phyloP scores from a whole-genome alignment of 2,113 vertebrate species.

The Cyphomyrus plagiostoma region DNA sequence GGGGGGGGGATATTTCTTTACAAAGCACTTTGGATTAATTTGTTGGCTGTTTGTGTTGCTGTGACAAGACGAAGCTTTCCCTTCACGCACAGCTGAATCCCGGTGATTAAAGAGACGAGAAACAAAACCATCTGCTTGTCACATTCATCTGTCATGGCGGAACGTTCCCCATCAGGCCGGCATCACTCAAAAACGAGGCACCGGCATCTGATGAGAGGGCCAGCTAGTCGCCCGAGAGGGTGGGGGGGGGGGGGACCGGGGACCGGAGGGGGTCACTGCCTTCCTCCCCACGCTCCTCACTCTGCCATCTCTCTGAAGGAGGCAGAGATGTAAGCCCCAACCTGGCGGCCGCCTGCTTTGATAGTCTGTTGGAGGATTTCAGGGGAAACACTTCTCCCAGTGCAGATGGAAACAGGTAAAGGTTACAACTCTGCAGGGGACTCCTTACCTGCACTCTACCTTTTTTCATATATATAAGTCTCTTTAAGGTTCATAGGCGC shows the following conservation, averaged over 20 bases:
- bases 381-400: background rate
- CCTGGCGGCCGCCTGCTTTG: background rate
- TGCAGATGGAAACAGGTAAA: background rate
- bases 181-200: conserved; percentile 54
- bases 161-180: conserved; percentile 60
- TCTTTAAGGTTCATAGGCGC: background rate
- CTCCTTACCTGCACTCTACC: too few relatives aligned
- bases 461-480: background rate
- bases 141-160: conserved; percentile 69
- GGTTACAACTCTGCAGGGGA: background rate
- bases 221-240: background rate
- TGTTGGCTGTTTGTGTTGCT: conserved; percentile 69
- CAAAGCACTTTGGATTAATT: conserved; percentile 57
- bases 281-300: background rate
- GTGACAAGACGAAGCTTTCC: conserved; percentile 67
- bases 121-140: conserved; percentile 75
- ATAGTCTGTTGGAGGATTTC: background rate
- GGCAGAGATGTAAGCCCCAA: background rate
- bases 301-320: background rate
- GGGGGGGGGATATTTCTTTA: conserved; percentile 33
- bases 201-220: background rate
- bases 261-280: background rate
- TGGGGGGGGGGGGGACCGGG: background rate
- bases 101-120: conserved; percentile 74
- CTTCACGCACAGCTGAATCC: conserved; percentile 66